Evolutionary conservation across 2,888 invertebrate genomes (phyloP), one percentile per base, ranked within the genome.

Genomic region (Xylophagus ater): DNA sequence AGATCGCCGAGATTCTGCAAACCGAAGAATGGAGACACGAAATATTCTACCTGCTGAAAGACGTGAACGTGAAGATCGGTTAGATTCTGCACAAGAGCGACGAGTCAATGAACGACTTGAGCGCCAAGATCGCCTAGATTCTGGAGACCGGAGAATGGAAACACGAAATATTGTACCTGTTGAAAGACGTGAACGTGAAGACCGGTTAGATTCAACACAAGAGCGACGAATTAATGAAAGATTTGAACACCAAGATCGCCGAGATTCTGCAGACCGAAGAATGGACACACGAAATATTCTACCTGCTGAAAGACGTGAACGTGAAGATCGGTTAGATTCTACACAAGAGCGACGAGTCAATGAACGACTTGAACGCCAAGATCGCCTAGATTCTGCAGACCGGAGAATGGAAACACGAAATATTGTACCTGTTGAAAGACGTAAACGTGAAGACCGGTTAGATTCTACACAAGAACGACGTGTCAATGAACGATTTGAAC

Each of bases 301-400:
- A n/a, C n/a, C 32, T 3, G 2, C 24, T n/a, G 32, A 38, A 33
- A 15, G 26, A 17, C 17, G 19, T 15, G 38, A 37, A 10, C 35
- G 28, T 20, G 20, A 37, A 37, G 37, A 28, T 12, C 37, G 29
- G 13, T 19, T 29, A 21, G 19, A 29, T 20, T 13, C 29, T 4
- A 13, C 10, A 21, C 14, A 13, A 2, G 21, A 29, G 7, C 10
- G 18, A 25, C 28, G 29, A 3, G 12, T n/a, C 26, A 10, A 9
- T 10, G 26, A 26, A 10, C 26, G 6, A 26, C 9, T 25, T 18
- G 3, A 29, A 37, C 15, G 5, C 30, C n/a, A n/a, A n/a, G n/a
- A n/a, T n/a, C n/a, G n/a, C n/a, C n/a, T n/a, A n/a, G n/a, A n/a
- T n/a, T n/a, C n/a, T n/a, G n/a, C n/a, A n/a, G n/a, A n/a, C n/a